Evolutionary conservation across 30 jellyfish, hydroid and myxozoan genomes (phyloP).

Genomic region (Turritopsis rubra): DNA sequence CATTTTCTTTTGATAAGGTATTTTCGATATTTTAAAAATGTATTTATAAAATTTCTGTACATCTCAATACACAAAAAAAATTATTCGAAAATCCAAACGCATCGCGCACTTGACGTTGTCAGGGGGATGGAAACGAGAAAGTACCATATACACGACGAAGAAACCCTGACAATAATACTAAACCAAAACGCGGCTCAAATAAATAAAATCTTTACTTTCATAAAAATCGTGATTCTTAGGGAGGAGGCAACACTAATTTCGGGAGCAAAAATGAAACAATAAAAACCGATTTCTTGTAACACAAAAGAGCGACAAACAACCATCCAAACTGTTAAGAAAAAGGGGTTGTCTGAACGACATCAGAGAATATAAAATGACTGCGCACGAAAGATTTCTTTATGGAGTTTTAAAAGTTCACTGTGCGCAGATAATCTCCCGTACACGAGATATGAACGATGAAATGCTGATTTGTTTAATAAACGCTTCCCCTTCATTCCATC

Average conservation of each 20-base stretch:
- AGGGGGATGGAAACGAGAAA: neutral
- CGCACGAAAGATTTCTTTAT: neutral
- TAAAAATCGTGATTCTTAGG: neutral
- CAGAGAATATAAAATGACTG: neutral
- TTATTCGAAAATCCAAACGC: neutral
- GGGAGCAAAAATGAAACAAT: neutral
- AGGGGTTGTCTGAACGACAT: neutral
- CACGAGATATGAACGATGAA: neutral
- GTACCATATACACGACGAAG: neutral
- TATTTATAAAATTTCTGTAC: neutral
- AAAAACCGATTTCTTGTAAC: too few species aligned
- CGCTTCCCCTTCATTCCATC: too few species aligned
- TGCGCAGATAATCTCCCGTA: neutral
- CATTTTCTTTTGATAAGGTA: neutral
- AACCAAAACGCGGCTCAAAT: neutral
- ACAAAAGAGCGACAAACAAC: too few species aligned
- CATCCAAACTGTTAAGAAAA: neutral
- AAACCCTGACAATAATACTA: too few species aligned
- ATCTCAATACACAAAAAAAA: neutral
- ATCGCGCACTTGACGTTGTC: neutral
- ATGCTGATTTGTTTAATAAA: too few species aligned
- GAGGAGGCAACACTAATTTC: neutral
- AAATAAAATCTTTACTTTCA: neutral
- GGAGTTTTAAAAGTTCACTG: neutral
- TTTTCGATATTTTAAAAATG: neutral